Percentiles rank a stretch among this genome's conserved stretches.
Evolutionary conservation across 2,888 invertebrate species (phyloP).

Genomic region (Protophormia terraenovae): DNA sequence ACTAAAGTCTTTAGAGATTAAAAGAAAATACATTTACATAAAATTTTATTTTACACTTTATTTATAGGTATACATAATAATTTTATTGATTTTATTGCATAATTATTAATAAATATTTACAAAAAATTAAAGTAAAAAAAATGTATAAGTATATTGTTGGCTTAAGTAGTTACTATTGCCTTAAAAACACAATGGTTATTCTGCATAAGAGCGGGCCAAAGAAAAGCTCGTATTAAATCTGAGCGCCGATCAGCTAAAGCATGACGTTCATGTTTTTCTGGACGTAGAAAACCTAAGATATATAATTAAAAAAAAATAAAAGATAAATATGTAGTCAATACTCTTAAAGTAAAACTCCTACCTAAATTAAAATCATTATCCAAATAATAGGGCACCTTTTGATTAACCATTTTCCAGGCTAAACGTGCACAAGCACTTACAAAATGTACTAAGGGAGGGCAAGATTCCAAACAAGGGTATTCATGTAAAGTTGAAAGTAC

Average conservation of each 20-base stretch:
- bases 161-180: slow-evolving; percentile 91
- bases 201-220: slow-evolving; percentile 93
- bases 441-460: slow-evolving; percentile 89
- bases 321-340: neutral
- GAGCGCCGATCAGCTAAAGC: slow-evolving; percentile 88
- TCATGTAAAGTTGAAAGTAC: slow-evolving; percentile 95
- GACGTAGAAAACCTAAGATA: slow-evolving; percentile 84
- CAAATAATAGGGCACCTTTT: slow-evolving; percentile 85
- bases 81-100: slow-evolving; percentile 34
- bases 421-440: slow-evolving; percentile 91
- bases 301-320: neutral
- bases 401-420: slow-evolving; percentile 93
- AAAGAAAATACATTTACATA: neutral
- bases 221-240: slow-evolving; percentile 89
- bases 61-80: neutral
- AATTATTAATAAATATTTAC: slow-evolving; percentile 59
- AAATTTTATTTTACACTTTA: neutral
- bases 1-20: neutral
- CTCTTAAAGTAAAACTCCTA: slow-evolving; percentile 71
- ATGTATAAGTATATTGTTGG: neutral
- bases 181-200: slow-evolving; percentile 90
- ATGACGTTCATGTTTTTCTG: slow-evolving; percentile 90
- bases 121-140: slow-evolving; percentile 28
- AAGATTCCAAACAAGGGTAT: slow-evolving; percentile 93
- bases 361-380: slow-evolving; percentile 88